Conservation (phyloP, 2,888 invertebrate species). For the Bombyx huttoni region DNA sequence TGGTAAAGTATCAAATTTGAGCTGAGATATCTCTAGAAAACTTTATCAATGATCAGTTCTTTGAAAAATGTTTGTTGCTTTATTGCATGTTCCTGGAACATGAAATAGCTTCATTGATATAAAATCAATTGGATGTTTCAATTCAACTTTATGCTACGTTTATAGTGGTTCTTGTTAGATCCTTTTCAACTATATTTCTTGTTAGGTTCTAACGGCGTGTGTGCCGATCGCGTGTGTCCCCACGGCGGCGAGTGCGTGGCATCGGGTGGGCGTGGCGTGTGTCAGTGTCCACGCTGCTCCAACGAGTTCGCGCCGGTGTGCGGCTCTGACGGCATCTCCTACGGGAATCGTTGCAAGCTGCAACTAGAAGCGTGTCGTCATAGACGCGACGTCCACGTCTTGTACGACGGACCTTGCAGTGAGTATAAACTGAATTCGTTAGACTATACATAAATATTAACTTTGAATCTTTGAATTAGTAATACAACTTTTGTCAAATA, state of each 20-base stretch:
- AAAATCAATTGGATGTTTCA: too few relatives aligned
- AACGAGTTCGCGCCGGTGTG: conserved; percentile 89
- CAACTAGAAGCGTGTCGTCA: conserved; percentile 84
- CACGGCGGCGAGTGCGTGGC: conserved; percentile 79
- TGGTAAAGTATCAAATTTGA: conserved; percentile 24
- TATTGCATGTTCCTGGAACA: too few relatives aligned
- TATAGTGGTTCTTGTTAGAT: too few relatives aligned
- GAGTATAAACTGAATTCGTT: conserved; percentile 47
- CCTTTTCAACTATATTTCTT: too few relatives aligned
- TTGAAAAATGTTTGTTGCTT: too few relatives aligned
- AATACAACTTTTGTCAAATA: too few relatives aligned
- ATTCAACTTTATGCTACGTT: too few relatives aligned
- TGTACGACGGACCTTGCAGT: conserved; percentile 90
- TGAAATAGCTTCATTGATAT: too few relatives aligned
- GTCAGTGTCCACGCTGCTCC: conserved; percentile 88
- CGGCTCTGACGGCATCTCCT: conserved; percentile 86
- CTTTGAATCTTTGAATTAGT: too few relatives aligned
- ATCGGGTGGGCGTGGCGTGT: conserved; percentile 81
- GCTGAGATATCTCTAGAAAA: neutral
- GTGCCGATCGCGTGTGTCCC: conserved; percentile 80
- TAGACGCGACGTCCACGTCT: conserved; percentile 79
- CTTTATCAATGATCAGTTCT: neutral
- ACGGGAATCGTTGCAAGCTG: conserved; percentile 87
- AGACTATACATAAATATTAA: too few relatives aligned
- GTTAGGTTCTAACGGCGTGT: conserved; percentile 76